These are phyloP conservation scores for Sinohyriopsis cumingii DNA, from an alignment of 2,888 invertebrate species.

Conservation along the genomic window DNA sequence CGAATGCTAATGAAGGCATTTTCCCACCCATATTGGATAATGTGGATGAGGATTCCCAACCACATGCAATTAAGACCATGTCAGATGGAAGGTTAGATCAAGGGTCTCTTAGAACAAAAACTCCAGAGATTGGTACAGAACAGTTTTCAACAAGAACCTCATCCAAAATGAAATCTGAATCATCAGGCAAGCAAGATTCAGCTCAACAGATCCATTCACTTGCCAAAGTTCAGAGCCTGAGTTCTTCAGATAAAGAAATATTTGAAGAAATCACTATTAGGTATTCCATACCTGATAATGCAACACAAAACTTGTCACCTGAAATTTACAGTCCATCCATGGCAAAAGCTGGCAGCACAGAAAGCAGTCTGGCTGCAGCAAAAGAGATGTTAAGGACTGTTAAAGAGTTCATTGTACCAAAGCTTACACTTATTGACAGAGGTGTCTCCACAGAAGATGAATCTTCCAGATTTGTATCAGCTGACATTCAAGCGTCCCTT, in stretches of 20 bases:
- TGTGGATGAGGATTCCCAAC: conserved; percentile 29
- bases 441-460: conserved; percentile 25
- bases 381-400: conserved; percentile 31
- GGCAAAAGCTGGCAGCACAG: too few species aligned
- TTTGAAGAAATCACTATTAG: conserved; percentile 32
- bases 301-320: not conserved
- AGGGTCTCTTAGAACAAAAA: conserved; percentile 21
- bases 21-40: conserved; percentile 49
- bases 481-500: conserved; percentile 29
- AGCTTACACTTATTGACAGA: conserved; percentile 25
- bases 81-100: conserved; percentile 29
- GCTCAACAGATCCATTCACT: conserved; percentile 23
- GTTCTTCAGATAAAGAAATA: conserved; percentile 23
- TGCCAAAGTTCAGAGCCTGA: conserved; percentile 12
- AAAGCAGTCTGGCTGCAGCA: not conserved
- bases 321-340: too few species aligned
- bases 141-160: conserved; percentile 30
- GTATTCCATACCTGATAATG: conserved; percentile 11
- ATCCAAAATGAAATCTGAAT: conserved; percentile 11
- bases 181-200: conserved; percentile 18
- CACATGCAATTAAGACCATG: conserved; percentile 24
- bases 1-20: conserved; percentile 49
- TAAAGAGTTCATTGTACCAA: conserved; percentile 31
- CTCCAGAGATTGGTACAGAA: conserved; percentile 19
- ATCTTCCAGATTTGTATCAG: conserved; percentile 19